These are phyloP conservation scores for Petromus typicus DNA, from an alignment of 2,113 vertebrate species.

Conservation along the genomic window DNA sequence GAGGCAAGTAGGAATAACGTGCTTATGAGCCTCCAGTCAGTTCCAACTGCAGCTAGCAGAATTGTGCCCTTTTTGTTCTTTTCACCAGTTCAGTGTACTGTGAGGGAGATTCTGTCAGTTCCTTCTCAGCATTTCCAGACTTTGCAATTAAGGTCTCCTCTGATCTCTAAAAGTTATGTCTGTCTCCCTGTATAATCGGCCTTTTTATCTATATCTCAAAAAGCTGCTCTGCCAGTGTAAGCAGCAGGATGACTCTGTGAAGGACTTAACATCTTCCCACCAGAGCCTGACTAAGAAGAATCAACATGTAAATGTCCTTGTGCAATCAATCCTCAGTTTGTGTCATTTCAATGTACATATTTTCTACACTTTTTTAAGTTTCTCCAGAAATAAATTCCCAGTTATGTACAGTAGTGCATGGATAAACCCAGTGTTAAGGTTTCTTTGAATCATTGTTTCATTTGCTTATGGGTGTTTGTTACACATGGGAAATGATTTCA, in stretches of 20 bases:
- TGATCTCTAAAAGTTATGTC: background rate
- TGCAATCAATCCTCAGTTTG: background rate
- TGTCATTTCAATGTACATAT: background rate
- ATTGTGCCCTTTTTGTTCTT: background rate
- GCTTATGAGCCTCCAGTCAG: background rate
- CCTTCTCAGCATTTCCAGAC: background rate
- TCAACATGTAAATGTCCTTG: background rate
- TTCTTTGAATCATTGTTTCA: background rate
- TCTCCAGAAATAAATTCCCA: background rate
- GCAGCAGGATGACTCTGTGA: background rate
- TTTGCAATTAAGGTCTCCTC: background rate
- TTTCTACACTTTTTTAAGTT: background rate
- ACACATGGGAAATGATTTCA: background rate
- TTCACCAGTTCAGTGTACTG: background rate
- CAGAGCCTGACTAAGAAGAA: background rate
- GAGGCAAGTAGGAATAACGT: background rate
- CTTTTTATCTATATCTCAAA: background rate
- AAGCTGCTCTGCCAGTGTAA: background rate
- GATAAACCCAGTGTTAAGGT: background rate
- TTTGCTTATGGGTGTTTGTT: background rate
- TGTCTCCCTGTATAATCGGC: background rate
- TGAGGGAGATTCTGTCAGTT: background rate
- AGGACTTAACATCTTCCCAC: background rate
- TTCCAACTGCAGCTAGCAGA: background rate
- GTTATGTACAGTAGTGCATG: background rate